phyloP scores from a whole-genome alignment of 2,113 vertebrate genomes.

The Dipodomys ordii region DNA sequence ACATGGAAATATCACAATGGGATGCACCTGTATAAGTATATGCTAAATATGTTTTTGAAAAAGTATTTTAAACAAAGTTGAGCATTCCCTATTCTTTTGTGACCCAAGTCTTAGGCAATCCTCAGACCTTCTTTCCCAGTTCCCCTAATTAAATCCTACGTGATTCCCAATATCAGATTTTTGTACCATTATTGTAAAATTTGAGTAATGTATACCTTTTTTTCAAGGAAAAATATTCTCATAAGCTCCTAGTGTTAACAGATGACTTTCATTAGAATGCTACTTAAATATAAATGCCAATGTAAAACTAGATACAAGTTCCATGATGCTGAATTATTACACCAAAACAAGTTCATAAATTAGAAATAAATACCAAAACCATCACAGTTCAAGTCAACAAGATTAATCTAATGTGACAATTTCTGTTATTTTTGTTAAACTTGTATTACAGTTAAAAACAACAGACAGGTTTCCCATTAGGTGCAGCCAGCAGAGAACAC shows the following conservation, averaged over 20 bases:
- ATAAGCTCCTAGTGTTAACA: constrained; percentile 42
- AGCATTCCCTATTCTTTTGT: not conserved
- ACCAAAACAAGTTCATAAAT: constrained; percentile 62
- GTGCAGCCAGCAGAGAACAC: not conserved
- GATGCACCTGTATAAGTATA: too few relatives aligned
- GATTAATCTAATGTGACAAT: constrained; percentile 42
- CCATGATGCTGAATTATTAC: constrained; percentile 43
- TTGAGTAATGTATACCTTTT: not conserved
- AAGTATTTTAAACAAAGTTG: constrained; percentile 20
- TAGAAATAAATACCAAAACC: constrained; percentile 62
- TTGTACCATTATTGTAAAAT: constrained; percentile 21
- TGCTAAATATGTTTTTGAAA: not conserved
- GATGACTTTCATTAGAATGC: constrained; percentile 59
- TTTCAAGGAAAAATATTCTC: constrained; percentile 48
- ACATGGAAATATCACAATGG: too few relatives aligned
- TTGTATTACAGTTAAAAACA: not conserved
- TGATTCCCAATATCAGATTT: constrained; percentile 29
- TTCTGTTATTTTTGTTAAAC: constrained; percentile 10
- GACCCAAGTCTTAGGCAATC: constrained; percentile 17
- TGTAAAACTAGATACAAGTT: constrained; percentile 54
- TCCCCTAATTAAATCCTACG: not conserved
- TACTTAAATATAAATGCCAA: constrained; percentile 54
- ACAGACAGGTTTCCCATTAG: not conserved
- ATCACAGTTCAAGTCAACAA: constrained; percentile 44
- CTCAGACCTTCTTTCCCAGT: not conserved